Conservation (phyloP, 2,888 invertebrate species). For the Orgyia antiqua region DNA sequence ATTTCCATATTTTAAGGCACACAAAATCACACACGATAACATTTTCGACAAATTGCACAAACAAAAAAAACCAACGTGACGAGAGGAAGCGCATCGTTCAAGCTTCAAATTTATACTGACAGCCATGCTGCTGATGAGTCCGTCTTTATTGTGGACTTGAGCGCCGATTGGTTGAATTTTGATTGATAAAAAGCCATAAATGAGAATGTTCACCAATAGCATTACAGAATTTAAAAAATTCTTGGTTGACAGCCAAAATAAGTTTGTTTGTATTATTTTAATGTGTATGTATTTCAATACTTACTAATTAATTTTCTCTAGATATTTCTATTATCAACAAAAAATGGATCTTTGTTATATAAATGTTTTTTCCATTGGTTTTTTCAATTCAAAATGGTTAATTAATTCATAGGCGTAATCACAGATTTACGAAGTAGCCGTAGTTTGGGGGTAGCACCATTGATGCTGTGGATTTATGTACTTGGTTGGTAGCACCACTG, state of each 20-base stretch:
- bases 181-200: constrained; percentile 46
- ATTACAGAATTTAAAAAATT: constrained; percentile 43
- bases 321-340: too few species aligned
- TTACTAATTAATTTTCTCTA: too few species aligned
- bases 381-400: too few species aligned
- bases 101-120: constrained; percentile 98
- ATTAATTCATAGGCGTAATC: too few species aligned
- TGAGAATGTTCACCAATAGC: constrained; percentile 49
- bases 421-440: too few species aligned
- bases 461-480: too few species aligned
- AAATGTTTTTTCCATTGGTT: too few species aligned
- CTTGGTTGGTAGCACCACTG: too few species aligned
- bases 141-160: constrained; percentile 87
- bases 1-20: constrained; percentile 73
- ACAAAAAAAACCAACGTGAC: constrained; percentile 80
- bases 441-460: too few species aligned
- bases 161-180: constrained; percentile 80
- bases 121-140: constrained; percentile 94
- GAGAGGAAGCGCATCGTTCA: constrained; percentile 91
- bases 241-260: constrained; percentile 50
- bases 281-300: too few species aligned
- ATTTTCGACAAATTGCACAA: constrained; percentile 73
- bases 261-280: too few species aligned
- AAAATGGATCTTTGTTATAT: too few species aligned
- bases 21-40: constrained; percentile 75